phyloP scores from a whole-genome alignment of 2,797 vertebrate genomes.

The Morelia viridis region DNA sequence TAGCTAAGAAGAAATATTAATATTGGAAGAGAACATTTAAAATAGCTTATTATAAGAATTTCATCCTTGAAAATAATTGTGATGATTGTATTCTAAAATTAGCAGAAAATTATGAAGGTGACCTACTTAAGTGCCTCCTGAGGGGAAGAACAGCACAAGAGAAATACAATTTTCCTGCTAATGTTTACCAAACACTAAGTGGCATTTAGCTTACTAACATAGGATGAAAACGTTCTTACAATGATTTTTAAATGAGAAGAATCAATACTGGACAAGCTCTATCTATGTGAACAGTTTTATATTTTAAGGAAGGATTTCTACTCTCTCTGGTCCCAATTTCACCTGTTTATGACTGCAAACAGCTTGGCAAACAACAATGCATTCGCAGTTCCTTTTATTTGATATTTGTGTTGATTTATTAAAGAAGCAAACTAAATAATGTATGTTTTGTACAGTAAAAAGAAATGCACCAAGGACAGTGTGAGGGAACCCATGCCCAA shows the following conservation, averaged over 20 bases:
- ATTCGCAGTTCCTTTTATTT: not conserved
- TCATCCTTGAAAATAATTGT: not conserved
- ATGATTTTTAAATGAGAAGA: not conserved
- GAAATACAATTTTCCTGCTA: not conserved
- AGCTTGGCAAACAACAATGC: not conserved
- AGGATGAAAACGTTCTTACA: not conserved
- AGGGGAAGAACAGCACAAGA: not conserved
- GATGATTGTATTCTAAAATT: not conserved
- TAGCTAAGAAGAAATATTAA: not conserved
- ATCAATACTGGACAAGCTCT: not conserved
- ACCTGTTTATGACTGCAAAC: not conserved
- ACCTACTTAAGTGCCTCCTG: slow-evolving; percentile 11
- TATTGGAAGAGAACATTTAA: not conserved
- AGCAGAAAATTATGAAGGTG: slow-evolving; percentile 19
- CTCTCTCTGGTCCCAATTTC: not conserved
- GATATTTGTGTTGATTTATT: not conserved
- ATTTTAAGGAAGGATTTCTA: not conserved
- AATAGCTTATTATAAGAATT: not conserved
- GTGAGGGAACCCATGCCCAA: not conserved
- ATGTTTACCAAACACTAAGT: not conserved
- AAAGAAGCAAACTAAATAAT: too few relatives aligned
- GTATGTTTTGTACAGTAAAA: not conserved
- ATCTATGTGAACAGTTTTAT: not conserved
- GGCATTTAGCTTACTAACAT: not conserved
- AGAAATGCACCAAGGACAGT: not conserved